Evolutionary conservation across 2,888 invertebrate genomes (phyloP), one percentile per base, ranked within the genome.

Genomic region (Ptilodon capucinus): DNA sequence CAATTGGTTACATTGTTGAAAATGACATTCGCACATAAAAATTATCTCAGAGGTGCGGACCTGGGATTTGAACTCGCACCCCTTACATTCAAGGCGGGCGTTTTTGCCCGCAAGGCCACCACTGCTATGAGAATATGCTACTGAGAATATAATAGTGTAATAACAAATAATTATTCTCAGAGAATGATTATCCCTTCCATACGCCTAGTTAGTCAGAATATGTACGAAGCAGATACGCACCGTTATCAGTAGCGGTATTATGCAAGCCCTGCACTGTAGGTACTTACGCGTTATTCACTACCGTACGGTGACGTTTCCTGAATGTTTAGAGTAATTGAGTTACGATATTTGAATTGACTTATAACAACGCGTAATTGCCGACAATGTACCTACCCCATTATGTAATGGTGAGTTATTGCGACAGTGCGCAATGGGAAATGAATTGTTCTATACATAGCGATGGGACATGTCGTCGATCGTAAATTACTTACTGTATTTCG

Each of bases 301-400:
- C 75, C 67, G 73, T 70, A 62, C 69, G 63, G 63, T 74, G 78
- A 79, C 75, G 71, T 78, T 85, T 85, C 83, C 84, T 82, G 74
- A 74, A 76, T 74, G 75, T 70, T 75, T 73, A 60, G 68, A 76
- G 76, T 76, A 79, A 79, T 81, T 79, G 76, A 80, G 68, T 78
- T 72, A 73, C 68, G 69, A 77, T 74, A 73, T 73, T 73, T 69
- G 70, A 72, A 71, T 71, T 68, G 70, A 72, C 67, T 68, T 66
- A 67, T 65, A 74, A 72, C 78, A 75, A 70, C 69, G 64, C 57
- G 62, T 74, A 72, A 71, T 74, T 74, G 71, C 70, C 55, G 40
- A 60, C 55, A 60, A 64, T 57, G 49, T 14, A 25, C 9, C 9
- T 61, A 54, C 58, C 54, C 53, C 61, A 65, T 78, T 74, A 61